Percentiles rank a stretch among this genome's conserved stretches.
Conservation (phyloP, 2,888 invertebrate species). For the Pecten maximus region DNA sequence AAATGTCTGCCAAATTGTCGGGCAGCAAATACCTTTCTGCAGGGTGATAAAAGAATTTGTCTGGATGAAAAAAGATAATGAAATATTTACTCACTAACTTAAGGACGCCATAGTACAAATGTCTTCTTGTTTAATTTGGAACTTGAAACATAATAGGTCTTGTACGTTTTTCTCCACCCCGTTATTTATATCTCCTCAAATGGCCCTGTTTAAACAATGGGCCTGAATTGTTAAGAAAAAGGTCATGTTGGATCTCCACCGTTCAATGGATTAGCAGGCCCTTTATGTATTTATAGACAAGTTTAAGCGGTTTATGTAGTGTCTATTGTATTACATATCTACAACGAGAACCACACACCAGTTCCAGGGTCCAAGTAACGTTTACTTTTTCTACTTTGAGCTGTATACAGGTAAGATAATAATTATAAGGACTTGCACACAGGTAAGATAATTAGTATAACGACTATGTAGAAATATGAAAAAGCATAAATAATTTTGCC, state of each 20-base stretch:
- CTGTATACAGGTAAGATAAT: neutral
- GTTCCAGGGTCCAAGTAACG: neutral
- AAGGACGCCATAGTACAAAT: neutral
- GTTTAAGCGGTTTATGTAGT: slow-evolving; percentile 13
- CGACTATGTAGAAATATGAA: neutral
- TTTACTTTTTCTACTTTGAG: neutral
- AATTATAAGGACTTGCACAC: too few relatives aligned
- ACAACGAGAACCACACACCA: neutral
- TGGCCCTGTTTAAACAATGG: slow-evolving; percentile 7
- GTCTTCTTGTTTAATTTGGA: neutral
- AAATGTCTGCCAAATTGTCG: neutral
- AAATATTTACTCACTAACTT: neutral
- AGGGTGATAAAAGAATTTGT: slow-evolving; percentile 10
- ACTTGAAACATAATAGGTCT: neutral
- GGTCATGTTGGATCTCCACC: neutral
- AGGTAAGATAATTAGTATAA: too few relatives aligned
- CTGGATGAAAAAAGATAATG: neutral
- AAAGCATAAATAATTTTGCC: neutral
- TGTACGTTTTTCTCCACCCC: neutral
- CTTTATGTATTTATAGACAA: slow-evolving; percentile 18
- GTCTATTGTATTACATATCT: neutral
- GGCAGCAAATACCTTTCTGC: neutral
- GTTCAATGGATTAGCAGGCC: slow-evolving; percentile 16
- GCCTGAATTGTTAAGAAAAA: slow-evolving; percentile 30
- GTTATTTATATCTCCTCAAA: slow-evolving; percentile 22